A percentile compares a stretch with the other conserved stretches of the same genome.
These are phyloP conservation scores for Siderastrea radians DNA, from an alignment of 92 coral and sea anemone genomes.

Conservation along the genomic window DNA sequence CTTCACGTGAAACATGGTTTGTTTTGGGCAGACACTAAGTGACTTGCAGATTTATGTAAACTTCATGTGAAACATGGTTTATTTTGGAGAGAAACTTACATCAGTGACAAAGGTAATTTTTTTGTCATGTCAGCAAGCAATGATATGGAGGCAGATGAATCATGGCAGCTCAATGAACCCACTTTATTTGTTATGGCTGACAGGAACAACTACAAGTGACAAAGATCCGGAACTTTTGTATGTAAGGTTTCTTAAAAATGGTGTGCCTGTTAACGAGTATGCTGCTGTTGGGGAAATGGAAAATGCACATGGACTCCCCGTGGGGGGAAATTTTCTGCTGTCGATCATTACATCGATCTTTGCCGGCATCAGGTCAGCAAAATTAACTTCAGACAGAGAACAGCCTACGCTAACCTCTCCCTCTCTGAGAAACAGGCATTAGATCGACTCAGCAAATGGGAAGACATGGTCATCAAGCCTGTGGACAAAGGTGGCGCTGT, in stretches of 20 bases:
- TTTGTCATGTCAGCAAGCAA: not conserved
- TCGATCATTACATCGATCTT: too few relatives aligned
- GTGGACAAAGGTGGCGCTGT: too few relatives aligned
- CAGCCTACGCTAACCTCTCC: too few relatives aligned
- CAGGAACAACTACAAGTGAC: slow-evolving; percentile 53
- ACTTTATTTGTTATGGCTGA: slow-evolving; percentile 34
- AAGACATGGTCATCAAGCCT: too few relatives aligned
- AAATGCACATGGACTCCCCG: slow-evolving; percentile 12
- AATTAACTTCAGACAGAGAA: too few relatives aligned
- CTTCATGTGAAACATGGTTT: slow-evolving; percentile 13
- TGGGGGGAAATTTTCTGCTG: too few relatives aligned
- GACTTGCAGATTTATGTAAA: slow-evolving; percentile 1
- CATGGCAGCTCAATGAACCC: not conserved
- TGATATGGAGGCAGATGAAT: slow-evolving; percentile 3
- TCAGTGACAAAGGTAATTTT: slow-evolving; percentile 17
- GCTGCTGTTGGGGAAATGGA: slow-evolving; percentile 2
- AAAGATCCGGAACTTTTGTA: slow-evolving; percentile 39
- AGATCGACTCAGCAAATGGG: too few relatives aligned
- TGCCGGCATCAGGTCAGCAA: too few relatives aligned
- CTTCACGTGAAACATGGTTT: not conserved
- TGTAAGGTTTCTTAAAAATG: slow-evolving; percentile 21
- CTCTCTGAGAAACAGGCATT: too few relatives aligned
- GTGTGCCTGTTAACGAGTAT: slow-evolving; percentile 17
- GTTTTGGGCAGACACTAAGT: not conserved
- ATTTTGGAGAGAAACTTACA: slow-evolving; percentile 5